A percentile compares a stretch with the other conserved stretches of the same genome.
These are phyloP conservation scores for Chionis minor DNA, from an alignment of 2,113 vertebrate species.

Conservation along the genomic window DNA sequence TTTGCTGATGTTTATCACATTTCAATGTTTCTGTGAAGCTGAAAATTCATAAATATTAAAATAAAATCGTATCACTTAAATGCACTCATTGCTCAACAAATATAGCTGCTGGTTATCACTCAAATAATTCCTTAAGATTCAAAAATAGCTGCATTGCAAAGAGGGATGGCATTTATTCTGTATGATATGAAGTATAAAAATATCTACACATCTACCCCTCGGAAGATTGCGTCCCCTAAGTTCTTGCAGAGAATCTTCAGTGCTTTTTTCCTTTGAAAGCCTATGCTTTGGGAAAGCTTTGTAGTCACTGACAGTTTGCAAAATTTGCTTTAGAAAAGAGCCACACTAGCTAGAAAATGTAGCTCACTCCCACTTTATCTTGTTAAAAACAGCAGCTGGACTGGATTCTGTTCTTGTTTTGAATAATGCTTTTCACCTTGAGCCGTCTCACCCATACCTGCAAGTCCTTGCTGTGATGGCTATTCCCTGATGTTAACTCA, in stretches of 20 bases:
- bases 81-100: background rate
- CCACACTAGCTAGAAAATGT: background rate
- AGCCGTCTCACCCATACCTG: rapidly evolving
- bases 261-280: background rate
- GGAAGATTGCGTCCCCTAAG: background rate
- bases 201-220: background rate
- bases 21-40: background rate
- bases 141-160: conserved; percentile 4
- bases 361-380: background rate
- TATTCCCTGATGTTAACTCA: background rate
- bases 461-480: rapidly evolving
- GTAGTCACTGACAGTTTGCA: background rate
- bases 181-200: background rate
- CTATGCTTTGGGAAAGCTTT: background rate
- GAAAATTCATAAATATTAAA: conserved; percentile 57
- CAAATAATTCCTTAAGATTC: conserved; percentile 27
- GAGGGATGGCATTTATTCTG: background rate
- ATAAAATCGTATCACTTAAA: conserved; percentile 5
- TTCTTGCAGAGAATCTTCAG: background rate
- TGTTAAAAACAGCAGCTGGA: background rate
- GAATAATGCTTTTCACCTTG: background rate
- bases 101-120: conserved; percentile 33
- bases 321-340: background rate
- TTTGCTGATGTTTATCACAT: conserved; percentile 24
- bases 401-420: background rate